Evolutionary conservation across 2,113 vertebrate genomes (phyloP).

Genomic region (Actenoides lindsayi): DNA sequence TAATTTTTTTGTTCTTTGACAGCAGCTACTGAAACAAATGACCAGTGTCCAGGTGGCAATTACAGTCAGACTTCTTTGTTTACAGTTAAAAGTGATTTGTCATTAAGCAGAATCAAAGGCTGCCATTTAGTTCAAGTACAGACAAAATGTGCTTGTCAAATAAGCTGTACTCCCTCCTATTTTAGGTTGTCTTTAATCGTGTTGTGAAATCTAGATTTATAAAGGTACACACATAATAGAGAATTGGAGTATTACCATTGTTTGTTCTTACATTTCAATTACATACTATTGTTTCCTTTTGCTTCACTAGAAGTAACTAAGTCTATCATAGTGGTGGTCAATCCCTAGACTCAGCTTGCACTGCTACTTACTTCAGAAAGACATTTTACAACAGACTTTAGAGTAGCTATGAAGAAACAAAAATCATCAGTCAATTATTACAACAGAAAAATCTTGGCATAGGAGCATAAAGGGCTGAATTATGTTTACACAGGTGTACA

Average conservation of each 20-base stretch:
- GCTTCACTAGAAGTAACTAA: not conserved
- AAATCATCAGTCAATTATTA: not conserved
- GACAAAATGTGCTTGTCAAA: slow-evolving; percentile 14
- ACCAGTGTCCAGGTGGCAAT: slow-evolving; percentile 1
- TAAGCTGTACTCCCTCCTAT: not conserved
- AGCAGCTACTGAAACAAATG: slow-evolving; percentile 26
- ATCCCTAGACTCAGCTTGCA: not conserved
- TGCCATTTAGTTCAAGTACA: slow-evolving; percentile 23
- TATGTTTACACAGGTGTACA: slow-evolving; percentile 9
- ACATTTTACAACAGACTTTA: not conserved
- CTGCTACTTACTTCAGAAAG: not conserved
- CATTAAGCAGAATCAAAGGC: slow-evolving; percentile 49
- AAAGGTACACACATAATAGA: not conserved
- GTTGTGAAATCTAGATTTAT: slow-evolving; percentile 35
- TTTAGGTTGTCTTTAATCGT: slow-evolving; percentile 42
- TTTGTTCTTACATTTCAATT: slow-evolving; percentile 40
- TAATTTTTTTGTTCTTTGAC: not conserved
- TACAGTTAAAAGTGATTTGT: slow-evolving; percentile 37
- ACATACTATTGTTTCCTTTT: not conserved
- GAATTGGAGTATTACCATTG: not conserved
- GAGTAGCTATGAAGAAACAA: not conserved
- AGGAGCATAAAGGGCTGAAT: not conserved
- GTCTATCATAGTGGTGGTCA: not conserved
- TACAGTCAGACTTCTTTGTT: slow-evolving; percentile 47
- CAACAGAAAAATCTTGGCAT: not conserved